Evolutionary conservation across 2,113 vertebrate species (phyloP).

Genomic region (Suricata suricatta): DNA sequence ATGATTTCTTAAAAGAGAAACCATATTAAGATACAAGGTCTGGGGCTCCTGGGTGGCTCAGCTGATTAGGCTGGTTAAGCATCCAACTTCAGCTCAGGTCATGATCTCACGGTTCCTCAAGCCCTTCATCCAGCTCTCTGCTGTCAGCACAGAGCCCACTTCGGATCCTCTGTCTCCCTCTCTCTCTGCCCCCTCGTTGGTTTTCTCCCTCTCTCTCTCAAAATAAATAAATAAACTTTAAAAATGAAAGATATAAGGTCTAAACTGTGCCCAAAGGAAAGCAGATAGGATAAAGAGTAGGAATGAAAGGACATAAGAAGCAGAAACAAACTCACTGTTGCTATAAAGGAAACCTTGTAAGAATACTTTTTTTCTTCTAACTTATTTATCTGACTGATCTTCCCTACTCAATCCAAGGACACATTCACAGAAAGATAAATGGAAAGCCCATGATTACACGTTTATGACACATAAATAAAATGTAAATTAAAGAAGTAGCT

Average conservation of each 20-base stretch:
- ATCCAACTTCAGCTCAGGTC: too few relatives aligned
- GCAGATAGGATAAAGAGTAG: not conserved
- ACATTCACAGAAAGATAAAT: not conserved
- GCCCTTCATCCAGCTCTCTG: too few relatives aligned
- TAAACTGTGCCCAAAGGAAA: not conserved
- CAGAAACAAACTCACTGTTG: not conserved
- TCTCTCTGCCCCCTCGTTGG: too few relatives aligned
- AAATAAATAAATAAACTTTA: too few relatives aligned
- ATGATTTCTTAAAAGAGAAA: not conserved
- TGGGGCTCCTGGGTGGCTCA: not conserved
- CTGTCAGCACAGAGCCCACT: too few relatives aligned
- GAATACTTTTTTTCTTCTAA: not conserved
- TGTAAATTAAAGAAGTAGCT: not conserved
- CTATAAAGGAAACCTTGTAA: not conserved
- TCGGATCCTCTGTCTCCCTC: too few relatives aligned
- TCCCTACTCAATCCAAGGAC: not conserved
- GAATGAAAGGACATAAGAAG: not conserved
- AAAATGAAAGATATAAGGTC: not conserved
- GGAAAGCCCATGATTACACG: not conserved
- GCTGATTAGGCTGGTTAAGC: too few relatives aligned
- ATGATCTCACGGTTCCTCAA: too few relatives aligned
- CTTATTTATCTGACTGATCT: not conserved
- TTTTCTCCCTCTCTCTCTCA: too few relatives aligned
- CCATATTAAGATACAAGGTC: not conserved
- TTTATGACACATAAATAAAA: constrained; percentile 24